These are phyloP conservation scores for Drosophila leonis DNA, from an alignment of 2,888 invertebrate species.

Conservation along the genomic window DNA sequence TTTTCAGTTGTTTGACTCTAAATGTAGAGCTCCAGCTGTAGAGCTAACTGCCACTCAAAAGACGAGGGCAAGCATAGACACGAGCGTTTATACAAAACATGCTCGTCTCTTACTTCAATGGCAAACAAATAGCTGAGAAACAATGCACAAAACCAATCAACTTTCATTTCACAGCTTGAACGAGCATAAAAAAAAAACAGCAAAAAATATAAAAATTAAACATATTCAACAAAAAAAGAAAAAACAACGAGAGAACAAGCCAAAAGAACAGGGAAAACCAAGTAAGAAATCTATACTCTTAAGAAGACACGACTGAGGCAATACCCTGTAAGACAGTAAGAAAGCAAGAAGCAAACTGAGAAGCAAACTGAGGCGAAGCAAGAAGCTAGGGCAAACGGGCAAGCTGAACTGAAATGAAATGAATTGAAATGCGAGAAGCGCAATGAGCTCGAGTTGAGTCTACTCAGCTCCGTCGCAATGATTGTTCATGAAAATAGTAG, in stretches of 20 bases:
- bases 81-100: too few relatives aligned
- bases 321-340: conserved; percentile 10
- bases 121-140: neutral
- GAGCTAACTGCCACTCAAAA: too few relatives aligned
- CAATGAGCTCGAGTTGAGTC: too few relatives aligned
- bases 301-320: neutral
- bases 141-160: neutral
- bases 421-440: neutral
- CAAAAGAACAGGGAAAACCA: conserved; percentile 3
- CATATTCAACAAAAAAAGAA: neutral
- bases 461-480: too few relatives aligned
- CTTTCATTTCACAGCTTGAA: neutral
- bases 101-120: neutral
- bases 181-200: neutral
- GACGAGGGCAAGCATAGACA: neutral
- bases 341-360: neutral
- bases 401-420: neutral
- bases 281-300: neutral
- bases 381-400: neutral
- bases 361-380: neutral
- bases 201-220: neutral
- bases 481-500: too few relatives aligned
- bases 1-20: too few relatives aligned
- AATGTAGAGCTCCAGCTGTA: too few relatives aligned
- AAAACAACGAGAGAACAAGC: neutral